These are phyloP conservation scores for Liasis olivaceus DNA, from an alignment of 2,797 vertebrate genomes.

Conservation along the genomic window DNA sequence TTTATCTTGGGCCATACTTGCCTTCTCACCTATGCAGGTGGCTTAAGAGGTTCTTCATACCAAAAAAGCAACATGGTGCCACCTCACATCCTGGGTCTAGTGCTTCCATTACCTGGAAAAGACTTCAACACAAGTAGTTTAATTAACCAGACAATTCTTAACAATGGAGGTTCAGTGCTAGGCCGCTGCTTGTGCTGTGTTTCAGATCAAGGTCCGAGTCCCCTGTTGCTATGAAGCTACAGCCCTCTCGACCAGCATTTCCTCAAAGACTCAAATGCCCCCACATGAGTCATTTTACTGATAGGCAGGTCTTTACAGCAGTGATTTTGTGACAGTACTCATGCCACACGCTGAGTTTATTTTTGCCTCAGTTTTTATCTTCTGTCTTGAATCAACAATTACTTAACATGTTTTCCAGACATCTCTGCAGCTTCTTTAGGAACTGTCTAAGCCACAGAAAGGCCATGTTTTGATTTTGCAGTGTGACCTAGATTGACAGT, in stretches of 20 bases:
- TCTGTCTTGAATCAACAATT: not conserved
- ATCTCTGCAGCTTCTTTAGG: not conserved
- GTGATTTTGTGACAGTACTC: not conserved
- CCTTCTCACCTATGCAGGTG: too few relatives aligned
- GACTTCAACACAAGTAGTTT: not conserved
- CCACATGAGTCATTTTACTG: not conserved
- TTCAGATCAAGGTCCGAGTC: not conserved
- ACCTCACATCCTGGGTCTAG: too few relatives aligned
- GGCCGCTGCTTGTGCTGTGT: not conserved
- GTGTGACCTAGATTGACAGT: not conserved
- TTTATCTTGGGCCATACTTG: not conserved
- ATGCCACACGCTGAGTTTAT: not conserved
- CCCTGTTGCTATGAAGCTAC: not conserved
- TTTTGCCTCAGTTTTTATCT: not conserved
- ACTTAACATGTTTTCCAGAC: not conserved
- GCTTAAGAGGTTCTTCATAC: too few relatives aligned
- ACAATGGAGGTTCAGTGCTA: not conserved
- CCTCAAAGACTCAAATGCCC: not conserved
- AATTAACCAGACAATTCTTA: not conserved
- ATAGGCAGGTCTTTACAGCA: not conserved
- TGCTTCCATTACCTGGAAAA: not conserved
- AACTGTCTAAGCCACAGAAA: not conserved
- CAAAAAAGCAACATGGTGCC: too few relatives aligned
- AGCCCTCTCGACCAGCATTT: not conserved
- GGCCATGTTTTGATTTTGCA: not conserved